Percentiles rank a stretch among this genome's conserved stretches.
phyloP scores from a whole-genome alignment of 2,113 vertebrate genomes.

The Lagopus muta region DNA sequence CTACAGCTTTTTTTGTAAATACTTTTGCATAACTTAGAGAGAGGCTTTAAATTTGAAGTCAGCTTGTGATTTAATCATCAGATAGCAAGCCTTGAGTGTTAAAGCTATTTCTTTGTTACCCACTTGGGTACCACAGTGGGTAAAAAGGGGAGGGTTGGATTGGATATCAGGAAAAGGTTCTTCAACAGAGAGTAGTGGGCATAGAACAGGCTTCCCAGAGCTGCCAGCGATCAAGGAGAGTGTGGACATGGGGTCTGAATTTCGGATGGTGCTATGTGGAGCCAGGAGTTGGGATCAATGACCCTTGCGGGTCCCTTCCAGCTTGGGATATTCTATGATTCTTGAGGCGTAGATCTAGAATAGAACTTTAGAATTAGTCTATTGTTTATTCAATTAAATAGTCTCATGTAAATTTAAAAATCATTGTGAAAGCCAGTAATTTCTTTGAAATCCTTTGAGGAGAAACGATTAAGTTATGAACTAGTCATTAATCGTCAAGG shows the following conservation, averaged over 20 bases:
- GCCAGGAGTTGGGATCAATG: no score
- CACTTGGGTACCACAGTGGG: not conserved
- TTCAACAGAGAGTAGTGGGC: no score
- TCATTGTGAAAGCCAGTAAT: not conserved
- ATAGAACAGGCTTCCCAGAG: no score
- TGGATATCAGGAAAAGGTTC: no score
- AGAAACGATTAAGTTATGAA: not conserved
- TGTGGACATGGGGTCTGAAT: no score
- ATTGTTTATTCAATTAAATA: not conserved
- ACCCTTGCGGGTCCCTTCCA: no score
- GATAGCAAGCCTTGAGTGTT: no score
- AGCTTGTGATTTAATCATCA: not conserved
- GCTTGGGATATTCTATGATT: not conserved
- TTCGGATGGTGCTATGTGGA: no score
- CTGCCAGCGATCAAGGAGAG: no score
- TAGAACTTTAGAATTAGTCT: not conserved
- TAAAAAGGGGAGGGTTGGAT: no score
- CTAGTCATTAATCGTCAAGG: not conserved
- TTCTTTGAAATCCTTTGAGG: not conserved
- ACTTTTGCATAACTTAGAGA: not conserved
- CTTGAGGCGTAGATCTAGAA: not conserved
- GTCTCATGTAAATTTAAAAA: not conserved
- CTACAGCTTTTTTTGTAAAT: not conserved
- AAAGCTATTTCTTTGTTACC: not conserved
- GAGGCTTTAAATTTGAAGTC: not conserved